phyloP scores from a whole-genome alignment of 2,888 invertebrate species.

The Caenorhabditis japonica region DNA sequence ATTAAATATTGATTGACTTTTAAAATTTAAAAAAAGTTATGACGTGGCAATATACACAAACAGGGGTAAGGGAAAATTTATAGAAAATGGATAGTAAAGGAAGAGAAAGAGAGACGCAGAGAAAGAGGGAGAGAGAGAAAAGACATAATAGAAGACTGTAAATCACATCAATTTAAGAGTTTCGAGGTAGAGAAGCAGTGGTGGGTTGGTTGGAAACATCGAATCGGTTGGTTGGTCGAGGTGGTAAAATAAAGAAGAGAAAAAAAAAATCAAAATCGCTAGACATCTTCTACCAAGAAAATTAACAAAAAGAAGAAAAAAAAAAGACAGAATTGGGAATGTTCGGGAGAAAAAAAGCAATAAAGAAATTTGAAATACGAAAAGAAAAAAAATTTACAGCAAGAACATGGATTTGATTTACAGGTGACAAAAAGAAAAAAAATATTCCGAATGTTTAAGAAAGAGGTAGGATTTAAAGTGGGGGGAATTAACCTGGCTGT shows the following conservation, averaged over 20 bases:
- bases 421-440: not conserved
- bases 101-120: conserved; percentile 5
- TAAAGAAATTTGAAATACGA: not conserved
- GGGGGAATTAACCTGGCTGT: conserved; percentile 1
- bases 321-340: conserved; percentile 15
- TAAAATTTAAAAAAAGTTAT: conserved; percentile 19
- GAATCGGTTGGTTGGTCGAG: conserved; percentile 13
- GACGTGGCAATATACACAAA: conserved; percentile 51
- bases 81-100: conserved; percentile 20
- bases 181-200: conserved; percentile 25
- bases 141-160: not conserved
- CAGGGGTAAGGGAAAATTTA: conserved; percentile 17
- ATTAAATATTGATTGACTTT: conserved; percentile 12
- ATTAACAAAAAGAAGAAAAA: conserved; percentile 10
- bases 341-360: conserved; percentile 4
- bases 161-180: conserved; percentile 10
- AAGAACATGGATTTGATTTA: conserved; percentile 1
- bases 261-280: conserved; percentile 11
- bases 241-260: not conserved
- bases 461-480: conserved; percentile 29
- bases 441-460: not conserved
- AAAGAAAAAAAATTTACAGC: not conserved
- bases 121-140: not conserved
- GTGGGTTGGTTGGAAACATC: conserved; percentile 1
- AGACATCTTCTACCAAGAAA: conserved; percentile 33